phyloP scores from a whole-genome alignment of 2,113 vertebrate genomes.

The Pseudorectes ferrugineus region DNA sequence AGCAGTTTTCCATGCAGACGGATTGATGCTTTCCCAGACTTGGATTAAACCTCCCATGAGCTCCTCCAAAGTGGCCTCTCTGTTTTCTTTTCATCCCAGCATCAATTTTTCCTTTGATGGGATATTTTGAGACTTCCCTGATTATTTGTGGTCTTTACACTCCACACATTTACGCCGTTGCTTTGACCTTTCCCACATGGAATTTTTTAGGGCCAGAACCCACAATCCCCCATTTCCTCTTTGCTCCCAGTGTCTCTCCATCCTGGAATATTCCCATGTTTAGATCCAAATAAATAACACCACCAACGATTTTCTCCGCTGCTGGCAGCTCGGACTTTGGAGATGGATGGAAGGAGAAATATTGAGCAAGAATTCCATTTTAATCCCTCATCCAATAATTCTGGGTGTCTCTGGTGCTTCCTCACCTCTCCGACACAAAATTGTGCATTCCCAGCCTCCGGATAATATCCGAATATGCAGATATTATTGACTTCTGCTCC shows the following conservation, averaged over 20 bases:
- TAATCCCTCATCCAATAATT: constrained; percentile 10
- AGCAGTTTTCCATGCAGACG: constrained; percentile 25
- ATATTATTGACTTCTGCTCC: constrained; percentile 57
- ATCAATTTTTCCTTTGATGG: background rate
- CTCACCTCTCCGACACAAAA: background rate
- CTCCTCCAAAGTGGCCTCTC: background rate
- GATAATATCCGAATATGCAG: constrained; percentile 55
- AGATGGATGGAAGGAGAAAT: constrained; percentile 16
- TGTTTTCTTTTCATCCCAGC: background rate
- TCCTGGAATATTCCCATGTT: background rate
- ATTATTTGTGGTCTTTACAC: background rate
- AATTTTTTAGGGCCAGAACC: background rate
- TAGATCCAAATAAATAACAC: background rate
- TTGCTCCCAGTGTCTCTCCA: background rate
- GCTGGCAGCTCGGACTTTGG: background rate
- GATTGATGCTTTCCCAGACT: background rate
- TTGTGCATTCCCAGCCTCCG: background rate
- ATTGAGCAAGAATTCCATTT: constrained; percentile 36
- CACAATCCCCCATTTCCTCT: background rate
- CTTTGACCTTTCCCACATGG: background rate
- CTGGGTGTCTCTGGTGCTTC: background rate
- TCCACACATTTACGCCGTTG: background rate
- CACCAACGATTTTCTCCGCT: background rate
- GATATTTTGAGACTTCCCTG: background rate
- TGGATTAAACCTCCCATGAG: background rate